Base-by-base conservation (phyloP, 2,113 vertebrate species). In the Drymodes brunneopygia region DNA sequence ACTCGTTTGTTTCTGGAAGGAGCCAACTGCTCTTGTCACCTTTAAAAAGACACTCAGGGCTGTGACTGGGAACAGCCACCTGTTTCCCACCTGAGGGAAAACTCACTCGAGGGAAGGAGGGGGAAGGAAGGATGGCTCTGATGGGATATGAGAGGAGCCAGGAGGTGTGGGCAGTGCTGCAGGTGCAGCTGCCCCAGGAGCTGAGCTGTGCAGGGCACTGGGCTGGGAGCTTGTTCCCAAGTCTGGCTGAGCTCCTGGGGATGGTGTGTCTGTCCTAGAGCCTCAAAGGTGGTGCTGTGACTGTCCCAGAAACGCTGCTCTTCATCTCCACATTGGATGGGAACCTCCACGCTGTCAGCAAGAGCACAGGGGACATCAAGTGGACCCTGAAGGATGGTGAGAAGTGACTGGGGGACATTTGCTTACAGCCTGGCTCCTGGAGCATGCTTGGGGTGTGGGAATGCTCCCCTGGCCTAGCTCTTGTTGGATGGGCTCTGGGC, bases 321-420 rank as follows among this genome's bases (percentile, higher is more conserved):
- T 99, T 99, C 4, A 91, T 99, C 40, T 99, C 99, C 15, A 99
- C 99, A 0, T 97, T 99, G 96, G 99, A 99, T 23, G 99, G 99
- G 28, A 98, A 96, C 95, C 98, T 99, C 42, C 99, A 99, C 0
- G 99, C 99, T 0, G 98, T 99, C 85, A 99, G 98, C 96, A 99
- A 99, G 97, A 98, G 98, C 94, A 99, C 99, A 0, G 99, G 99
- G 17, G 98, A 98, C 91, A 96, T 99, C 95, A 98, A 98, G 92
- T 99, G 99, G 99, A 99, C 99, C 3, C 97, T 99, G 44, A 98
- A 98, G 97, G 99, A 99, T 54, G 99, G 99, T 99, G 94, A 97
- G 97, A 51, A 23, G 31, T 2, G 11, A 4, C 60, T 3, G 2
- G 5, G 22, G 51, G 24, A 9, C 25, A 60, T 61, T 81, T 3